Conservation (phyloP, 2,888 invertebrate genomes). For the Cerceris rybyensis region DNA sequence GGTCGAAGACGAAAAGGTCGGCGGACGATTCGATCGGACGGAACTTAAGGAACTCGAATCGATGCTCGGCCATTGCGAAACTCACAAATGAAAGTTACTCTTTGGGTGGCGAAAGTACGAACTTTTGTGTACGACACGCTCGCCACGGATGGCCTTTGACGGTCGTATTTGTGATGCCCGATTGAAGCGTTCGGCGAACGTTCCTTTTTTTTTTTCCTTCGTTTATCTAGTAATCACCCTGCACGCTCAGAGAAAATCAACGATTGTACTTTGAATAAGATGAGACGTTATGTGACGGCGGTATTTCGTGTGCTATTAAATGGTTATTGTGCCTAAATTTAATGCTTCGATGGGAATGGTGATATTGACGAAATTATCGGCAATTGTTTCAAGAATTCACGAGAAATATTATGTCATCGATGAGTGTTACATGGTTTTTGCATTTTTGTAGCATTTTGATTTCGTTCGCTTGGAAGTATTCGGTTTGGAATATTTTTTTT, state of each 20-base stretch:
- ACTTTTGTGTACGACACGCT: conserved; percentile 52
- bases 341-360: too few species aligned
- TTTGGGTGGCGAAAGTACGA: conserved; percentile 57
- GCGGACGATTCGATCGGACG: conserved; percentile 32
- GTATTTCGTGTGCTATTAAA: too few species aligned
- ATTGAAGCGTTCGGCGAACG: conserved; percentile 27
- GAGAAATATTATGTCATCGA: too few species aligned
- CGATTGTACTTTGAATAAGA: conserved; percentile 12
- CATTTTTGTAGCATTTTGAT: too few species aligned
- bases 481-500: too few species aligned
- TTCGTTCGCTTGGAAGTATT: too few species aligned
- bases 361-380: too few species aligned
- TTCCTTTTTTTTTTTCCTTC: conserved; percentile 31
- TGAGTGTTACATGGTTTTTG: too few species aligned
- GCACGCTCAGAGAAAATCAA: background rate
- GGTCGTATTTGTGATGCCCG: conserved; percentile 33
- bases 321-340: too few species aligned
- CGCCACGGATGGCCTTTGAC: conserved; percentile 52
- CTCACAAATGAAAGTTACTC: conserved; percentile 59
- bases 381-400: too few species aligned
- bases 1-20: conserved; percentile 23
- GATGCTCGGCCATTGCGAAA: conserved; percentile 55
- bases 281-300: too few species aligned
- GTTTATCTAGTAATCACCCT: conserved; percentile 19
- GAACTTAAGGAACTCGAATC: conserved; percentile 40